Base-by-base conservation (phyloP, 92 coral and sea anemone species). In the Paramuricea clavata region DNA sequence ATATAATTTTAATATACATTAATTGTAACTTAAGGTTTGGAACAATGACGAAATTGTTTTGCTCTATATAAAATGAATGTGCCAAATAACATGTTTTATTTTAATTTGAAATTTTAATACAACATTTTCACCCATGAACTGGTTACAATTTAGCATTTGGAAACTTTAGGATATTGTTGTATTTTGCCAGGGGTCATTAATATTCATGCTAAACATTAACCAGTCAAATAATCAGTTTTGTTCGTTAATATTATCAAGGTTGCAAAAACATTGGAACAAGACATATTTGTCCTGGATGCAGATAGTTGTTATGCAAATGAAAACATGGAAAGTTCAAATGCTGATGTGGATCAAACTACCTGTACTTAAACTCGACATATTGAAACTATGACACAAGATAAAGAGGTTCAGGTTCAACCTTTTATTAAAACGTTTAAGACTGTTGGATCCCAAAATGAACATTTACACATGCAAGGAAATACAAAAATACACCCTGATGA, bases 261-360 rank as follows among this genome's bases (percentile, higher is more conserved):
- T 61, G 69, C 69, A 61, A 61, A 7, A 21, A 61, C 69, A 61
- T 26, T 61, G 69, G 69, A 61, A 21, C 69, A 61, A 61, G 69
- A 22, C 33, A 61, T 6, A 0, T 61, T 61, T 22, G 69, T 15
- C 1, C 11, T 61, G 0, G 69, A 61, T 61, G 69, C 12, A 9
- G 13, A 21, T 21, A 21, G 69, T 61, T 10, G 25, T 21, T 3
- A 52, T 17, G 33, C 34, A 61, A 27, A 21, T 61, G 33, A 3
- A 21, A 26, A 61, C 15, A 21, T 61, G 33, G 69, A 61, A 21
- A 22, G 27, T 61, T 61, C 69, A 61, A 61, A 9, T 61, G 69
- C 6, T 61, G 33, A 0, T 61, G 69, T 61, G 11, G 0, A 61
- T 0, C 33, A 22, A 61, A 27, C 19, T 52, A 52, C 61, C 21